Evolutionary conservation across 2,888 invertebrate species (phyloP).

Genomic region (Glaucopsyche alexis): DNA sequence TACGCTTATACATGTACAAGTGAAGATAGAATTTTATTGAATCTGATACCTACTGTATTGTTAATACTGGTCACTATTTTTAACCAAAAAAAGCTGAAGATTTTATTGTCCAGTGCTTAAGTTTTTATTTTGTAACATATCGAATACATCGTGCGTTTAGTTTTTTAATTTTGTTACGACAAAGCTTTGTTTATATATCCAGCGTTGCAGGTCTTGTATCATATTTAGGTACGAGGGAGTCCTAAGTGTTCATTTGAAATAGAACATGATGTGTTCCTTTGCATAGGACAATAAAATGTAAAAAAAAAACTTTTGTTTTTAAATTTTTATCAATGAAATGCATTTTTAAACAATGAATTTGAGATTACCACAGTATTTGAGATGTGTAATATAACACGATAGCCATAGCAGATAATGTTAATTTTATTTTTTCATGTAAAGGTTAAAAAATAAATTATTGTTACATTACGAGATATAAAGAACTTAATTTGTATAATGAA

Average conservation of each 20-base stretch:
- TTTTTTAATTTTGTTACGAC: constrained; percentile 12
- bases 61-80: constrained; percentile 31
- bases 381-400: constrained; percentile 53
- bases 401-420: constrained; percentile 70
- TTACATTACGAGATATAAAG: constrained; percentile 74
- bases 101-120: constrained; percentile 24
- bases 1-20: constrained; percentile 44
- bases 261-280: constrained; percentile 31
- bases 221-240: not conserved
- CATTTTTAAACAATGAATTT: constrained; percentile 43
- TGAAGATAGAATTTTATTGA: constrained; percentile 40
- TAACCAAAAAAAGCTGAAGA: constrained; percentile 25
- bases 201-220: constrained; percentile 11
- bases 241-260: not conserved
- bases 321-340: constrained; percentile 38
- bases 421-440: constrained; percentile 59
- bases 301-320: constrained; percentile 36
- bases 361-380: constrained; percentile 66
- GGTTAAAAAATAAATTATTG: constrained; percentile 73
- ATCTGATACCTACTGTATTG: constrained; percentile 31
- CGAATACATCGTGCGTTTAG: constrained; percentile 7
- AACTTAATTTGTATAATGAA: constrained; percentile 68
- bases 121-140: constrained; percentile 14
- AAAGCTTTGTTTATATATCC: constrained; percentile 20
- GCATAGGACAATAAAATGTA: constrained; percentile 30